phyloP scores from a whole-genome alignment of 2,888 invertebrate genomes.

The Dione juno region DNA sequence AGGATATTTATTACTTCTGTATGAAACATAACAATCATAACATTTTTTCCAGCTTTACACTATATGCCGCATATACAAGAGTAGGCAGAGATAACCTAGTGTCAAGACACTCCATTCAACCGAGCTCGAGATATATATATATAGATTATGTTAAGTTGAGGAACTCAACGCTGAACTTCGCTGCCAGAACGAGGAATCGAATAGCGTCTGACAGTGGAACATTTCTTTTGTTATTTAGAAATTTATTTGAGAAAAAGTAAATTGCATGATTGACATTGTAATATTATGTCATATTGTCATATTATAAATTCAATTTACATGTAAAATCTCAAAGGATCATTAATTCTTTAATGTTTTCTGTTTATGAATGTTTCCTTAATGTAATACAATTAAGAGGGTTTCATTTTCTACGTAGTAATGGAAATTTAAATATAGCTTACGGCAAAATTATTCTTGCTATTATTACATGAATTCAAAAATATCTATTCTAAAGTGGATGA shows the following conservation, averaged over 20 bases:
- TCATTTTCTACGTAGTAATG: constrained; percentile 24
- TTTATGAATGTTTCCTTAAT: constrained; percentile 29
- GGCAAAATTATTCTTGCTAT: constrained; percentile 7
- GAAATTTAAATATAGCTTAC: constrained; percentile 20
- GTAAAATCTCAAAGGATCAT: constrained; percentile 11
- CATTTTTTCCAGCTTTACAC: too few species aligned
- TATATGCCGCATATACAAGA: background rate
- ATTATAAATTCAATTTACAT: constrained; percentile 24
- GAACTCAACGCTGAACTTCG: too few species aligned
- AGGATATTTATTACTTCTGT: background rate
- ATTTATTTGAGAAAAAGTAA: too few species aligned
- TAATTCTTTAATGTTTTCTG: constrained; percentile 27
- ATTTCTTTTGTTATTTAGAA: too few species aligned
- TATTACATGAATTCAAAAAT: constrained; percentile 12
- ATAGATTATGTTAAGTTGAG: too few species aligned
- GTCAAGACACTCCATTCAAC: too few species aligned
- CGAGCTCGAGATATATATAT: too few species aligned
- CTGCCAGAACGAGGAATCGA: too few species aligned
- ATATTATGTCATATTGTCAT: too few species aligned
- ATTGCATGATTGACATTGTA: too few species aligned
- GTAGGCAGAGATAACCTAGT: too few species aligned
- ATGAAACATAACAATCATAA: background rate
- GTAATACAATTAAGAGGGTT: constrained; percentile 25
- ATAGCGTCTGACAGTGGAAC: too few species aligned
- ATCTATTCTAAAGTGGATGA: constrained; percentile 9